Evolutionary conservation across 2,113 vertebrate species (phyloP).

Genomic region (Muscicapa adusta): DNA sequence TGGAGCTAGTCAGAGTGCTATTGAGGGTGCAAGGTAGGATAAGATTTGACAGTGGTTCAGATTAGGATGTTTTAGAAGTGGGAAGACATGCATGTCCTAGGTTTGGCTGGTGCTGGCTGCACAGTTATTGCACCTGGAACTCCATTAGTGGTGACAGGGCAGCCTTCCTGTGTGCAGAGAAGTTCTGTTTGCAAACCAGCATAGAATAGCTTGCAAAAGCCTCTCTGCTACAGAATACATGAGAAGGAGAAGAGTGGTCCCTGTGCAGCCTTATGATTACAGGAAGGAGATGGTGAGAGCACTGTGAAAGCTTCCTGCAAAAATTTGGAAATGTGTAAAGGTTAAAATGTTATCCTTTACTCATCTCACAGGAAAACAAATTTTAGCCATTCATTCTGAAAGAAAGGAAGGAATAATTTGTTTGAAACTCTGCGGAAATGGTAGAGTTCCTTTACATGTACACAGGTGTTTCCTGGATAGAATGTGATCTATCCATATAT

Average conservation of each 20-base stretch:
- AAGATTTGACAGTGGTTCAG: neutral
- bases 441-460: neutral
- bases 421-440: neutral
- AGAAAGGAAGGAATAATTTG: conserved; percentile 50
- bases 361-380: neutral
- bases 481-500: neutral
- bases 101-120: neutral
- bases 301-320: neutral
- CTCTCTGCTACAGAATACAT: neutral
- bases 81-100: neutral
- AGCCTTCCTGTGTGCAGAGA: neutral
- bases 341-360: neutral
- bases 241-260: neutral
- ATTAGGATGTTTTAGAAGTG: neutral
- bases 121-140: neutral
- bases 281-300: neutral
- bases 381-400: neutral
- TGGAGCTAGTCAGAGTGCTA: neutral
- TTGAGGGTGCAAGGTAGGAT: neutral
- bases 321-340: neutral
- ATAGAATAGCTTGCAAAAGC: neutral
- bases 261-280: neutral
- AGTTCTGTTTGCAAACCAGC: neutral
- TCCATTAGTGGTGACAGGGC: neutral
- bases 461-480: conserved; percentile 25